Evolutionary conservation across 2,113 vertebrate species (phyloP), one percentile per base, ranked within the genome.

Genomic region (Saimiri boliviensis): DNA sequence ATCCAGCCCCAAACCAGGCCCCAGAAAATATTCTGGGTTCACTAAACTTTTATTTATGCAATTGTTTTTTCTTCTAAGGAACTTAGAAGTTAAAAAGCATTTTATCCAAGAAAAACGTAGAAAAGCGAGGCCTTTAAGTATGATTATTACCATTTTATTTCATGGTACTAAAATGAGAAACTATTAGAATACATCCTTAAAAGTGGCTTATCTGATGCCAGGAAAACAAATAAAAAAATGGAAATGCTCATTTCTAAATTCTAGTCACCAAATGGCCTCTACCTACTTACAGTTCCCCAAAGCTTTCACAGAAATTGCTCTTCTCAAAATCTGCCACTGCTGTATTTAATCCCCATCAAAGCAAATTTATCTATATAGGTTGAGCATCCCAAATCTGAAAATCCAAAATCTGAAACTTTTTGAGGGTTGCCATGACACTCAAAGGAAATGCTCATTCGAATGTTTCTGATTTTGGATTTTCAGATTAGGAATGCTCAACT

Each of bases 71-170:
- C 45, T 87, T 79, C 16, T 35, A 85, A 95, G 63, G 76, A 82
- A 40, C 10, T 91, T 37, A 93, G 71, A 60, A 92, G 49, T 86
- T 94, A 45, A 68, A 95, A 93, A 91, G 27, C n/a, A 98, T 91
- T 93, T 56, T 88, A 89, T 66, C 21, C 5, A 86, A 93, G 58
- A 1, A 66, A 93, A 92, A 95, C 27, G 9, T 17, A 92, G 84
- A 85, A 89, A 87, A 73, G 10, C 0, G 35, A 85, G n/a, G 71
- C 21, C 49, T 82, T 97, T 45, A 56, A 81, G 21, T 71, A 90
- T 82, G 85, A 47, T 81, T 74, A 79, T 42, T 85, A n/a, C 30
- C 23, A 91, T 76, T 94, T 96, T 54, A 84, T 58, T 86, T 96
- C n/a, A 83, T 70, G 47, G 21, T 35, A 60, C 81, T 66, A 80